Base-by-base conservation (phyloP, 2,113 vertebrate genomes). In the Buteo buteo region DNA sequence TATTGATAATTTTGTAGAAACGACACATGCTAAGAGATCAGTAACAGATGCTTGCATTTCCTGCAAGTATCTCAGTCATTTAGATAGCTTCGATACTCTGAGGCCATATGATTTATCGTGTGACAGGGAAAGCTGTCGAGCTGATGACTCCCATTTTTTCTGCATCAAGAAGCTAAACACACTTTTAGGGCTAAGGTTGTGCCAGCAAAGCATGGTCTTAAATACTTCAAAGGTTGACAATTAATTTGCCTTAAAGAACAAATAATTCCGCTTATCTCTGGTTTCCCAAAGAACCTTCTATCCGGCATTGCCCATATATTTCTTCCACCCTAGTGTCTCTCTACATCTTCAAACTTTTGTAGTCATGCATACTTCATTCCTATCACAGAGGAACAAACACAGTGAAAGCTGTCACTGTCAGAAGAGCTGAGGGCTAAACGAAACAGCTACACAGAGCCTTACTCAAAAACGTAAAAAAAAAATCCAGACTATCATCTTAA, bases 31-130 rank as follows among this genome's bases (percentile, higher is more conserved):
- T 5, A 7, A 58, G 21, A 77, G 15, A 34, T 21, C 21, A 55
- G 29, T 45, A 86, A 10, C 10, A 64, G 62, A 40, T 11, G 47
- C 11, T 6, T 76, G 15, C 16, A 34, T 78, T 31, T 50, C 38
- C 21, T 40, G 29, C n/a, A 45, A 5, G 9, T 4, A 24, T 38
- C 64, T 88, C 65, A 34, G 36, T 29, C 2, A 40, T 70, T 52
- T 54, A 21, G 18, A 14, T 18, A 58, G 29, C 12, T 65, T 61
- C 55, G 0, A 9, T 32, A n/a, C 15, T 79, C 74, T 34, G 55
- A 77, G 67, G 36, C 26, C 0, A 0, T 44, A 13, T 52, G 50
- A 57, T 34, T 26, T 61, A 38, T 21, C 0, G 0, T 42, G 42
- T 52, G n/a, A 13, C 45, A 71, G 26, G 26, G 38, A 88, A 74